Conservation (phyloP, 2,888 invertebrate species). For the Dioctria rufipes region DNA sequence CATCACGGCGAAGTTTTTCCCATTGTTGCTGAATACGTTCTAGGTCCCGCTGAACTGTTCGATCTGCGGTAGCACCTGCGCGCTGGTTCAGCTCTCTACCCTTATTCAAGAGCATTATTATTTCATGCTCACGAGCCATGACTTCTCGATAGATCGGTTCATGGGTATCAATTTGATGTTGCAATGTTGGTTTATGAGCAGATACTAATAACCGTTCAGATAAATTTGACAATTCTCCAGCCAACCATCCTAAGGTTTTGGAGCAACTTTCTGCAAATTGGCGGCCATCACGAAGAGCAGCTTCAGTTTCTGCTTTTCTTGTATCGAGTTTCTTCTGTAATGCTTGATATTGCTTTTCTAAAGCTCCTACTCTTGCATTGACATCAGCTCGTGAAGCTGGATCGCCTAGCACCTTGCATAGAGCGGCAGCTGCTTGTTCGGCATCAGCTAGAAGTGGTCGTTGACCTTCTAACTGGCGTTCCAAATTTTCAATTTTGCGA, state of each 20-base stretch:
- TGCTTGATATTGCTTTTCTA: constrained; percentile 90
- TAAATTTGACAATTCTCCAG: constrained; percentile 82
- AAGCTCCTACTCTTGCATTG: constrained; percentile 86
- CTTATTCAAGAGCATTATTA: constrained; percentile 94
- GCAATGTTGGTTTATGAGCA: constrained; percentile 85
- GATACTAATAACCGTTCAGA: constrained; percentile 87
- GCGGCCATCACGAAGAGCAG: constrained; percentile 86
- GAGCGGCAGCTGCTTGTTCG: constrained; percentile 90
- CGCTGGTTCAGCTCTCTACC: constrained; percentile 80
- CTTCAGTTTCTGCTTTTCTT: constrained; percentile 92
- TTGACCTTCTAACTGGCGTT: constrained; percentile 90
- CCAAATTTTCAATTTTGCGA: constrained; percentile 88
- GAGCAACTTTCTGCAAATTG: constrained; percentile 92
- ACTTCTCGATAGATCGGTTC: constrained; percentile 93
- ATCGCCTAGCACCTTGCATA: constrained; percentile 90
- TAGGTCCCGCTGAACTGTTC: constrained; percentile 82
- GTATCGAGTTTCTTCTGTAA: constrained; percentile 92
- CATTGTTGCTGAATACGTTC: constrained; percentile 92
- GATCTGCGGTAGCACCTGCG: constrained; percentile 72
- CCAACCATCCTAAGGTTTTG: constrained; percentile 91
- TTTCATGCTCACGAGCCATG: constrained; percentile 91
- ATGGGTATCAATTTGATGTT: constrained; percentile 89
- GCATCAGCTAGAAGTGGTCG: constrained; percentile 89
- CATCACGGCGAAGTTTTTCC: constrained; percentile 92
- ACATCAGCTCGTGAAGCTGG: constrained; percentile 93